Conservation (phyloP, 1,140 invertebrate species). For the Hetaerina americana region DNA sequence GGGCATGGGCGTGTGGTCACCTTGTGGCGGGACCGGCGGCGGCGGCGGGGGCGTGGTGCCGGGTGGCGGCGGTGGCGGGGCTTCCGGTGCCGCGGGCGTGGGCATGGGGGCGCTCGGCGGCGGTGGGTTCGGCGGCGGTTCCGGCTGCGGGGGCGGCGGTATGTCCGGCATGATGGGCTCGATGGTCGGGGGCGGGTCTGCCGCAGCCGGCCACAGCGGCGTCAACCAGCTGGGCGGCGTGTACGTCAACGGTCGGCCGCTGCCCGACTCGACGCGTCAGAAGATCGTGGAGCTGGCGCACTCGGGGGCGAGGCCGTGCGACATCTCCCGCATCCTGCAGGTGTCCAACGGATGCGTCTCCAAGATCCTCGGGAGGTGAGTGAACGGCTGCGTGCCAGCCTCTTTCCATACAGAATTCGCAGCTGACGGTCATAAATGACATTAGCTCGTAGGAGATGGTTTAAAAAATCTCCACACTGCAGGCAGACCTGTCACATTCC, state of each 20-base stretch:
- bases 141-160: conserved; percentile 37
- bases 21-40: background rate
- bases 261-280: conserved; percentile 92
- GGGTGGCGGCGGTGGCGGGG: conserved; percentile 27
- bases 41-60: background rate
- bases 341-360: conserved; percentile 93
- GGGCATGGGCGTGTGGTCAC: background rate
- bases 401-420: too few species aligned
- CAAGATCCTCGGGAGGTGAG: conserved; percentile 87
- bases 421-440: too few species aligned
- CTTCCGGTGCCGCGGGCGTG: conserved; percentile 25
- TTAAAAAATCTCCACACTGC: too few species aligned
- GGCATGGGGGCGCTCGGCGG: conserved; percentile 23
- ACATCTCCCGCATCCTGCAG: conserved; percentile 93
- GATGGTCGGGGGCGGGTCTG: conserved; percentile 44
- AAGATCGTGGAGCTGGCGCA: conserved; percentile 97
- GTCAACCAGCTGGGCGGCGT: conserved; percentile 98
- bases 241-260: conserved; percentile 92
- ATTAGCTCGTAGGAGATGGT: too few species aligned
- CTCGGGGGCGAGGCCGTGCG: conserved; percentile 91
- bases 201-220: conserved; percentile 80
- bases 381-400: too few species aligned
- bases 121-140: conserved; percentile 20
- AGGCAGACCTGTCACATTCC: too few species aligned
- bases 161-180: conserved; percentile 28